Percentiles rank a stretch among this genome's conserved stretches.
phyloP scores from a whole-genome alignment of 1,140 invertebrate species.

The Galleria mellonella region DNA sequence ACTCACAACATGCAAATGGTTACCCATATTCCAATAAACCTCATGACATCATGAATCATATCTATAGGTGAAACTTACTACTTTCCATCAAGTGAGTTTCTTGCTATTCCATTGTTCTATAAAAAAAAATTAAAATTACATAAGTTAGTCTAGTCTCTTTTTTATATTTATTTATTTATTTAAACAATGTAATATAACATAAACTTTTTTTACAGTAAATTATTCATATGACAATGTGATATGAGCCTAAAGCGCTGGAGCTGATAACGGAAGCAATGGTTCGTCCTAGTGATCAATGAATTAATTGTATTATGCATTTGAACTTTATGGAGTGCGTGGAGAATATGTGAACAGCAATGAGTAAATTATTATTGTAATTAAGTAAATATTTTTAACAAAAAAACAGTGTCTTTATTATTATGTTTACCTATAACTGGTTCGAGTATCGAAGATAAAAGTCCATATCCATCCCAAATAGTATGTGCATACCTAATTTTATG shows the following conservation, averaged over 20 bases:
- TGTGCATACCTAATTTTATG: too few species aligned
- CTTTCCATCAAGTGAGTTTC: too few species aligned
- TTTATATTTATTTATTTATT: not conserved
- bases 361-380: slow-evolving; percentile 58
- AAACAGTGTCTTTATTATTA: slow-evolving; percentile 20
- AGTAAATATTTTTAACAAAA: slow-evolving; percentile 58
- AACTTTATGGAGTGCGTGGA: slow-evolving; percentile 30
- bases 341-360: slow-evolving; percentile 42
- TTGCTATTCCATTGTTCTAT: too few species aligned
- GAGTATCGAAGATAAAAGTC: not conserved
- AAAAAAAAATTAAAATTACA: too few species aligned
- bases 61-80: too few species aligned
- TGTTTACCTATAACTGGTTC: not conserved
- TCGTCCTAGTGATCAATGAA: slow-evolving; percentile 27
- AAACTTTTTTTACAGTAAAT: slow-evolving; percentile 21
- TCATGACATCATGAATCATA: too few species aligned
- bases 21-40: too few species aligned
- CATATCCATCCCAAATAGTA: not conserved
- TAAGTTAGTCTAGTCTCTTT: too few species aligned
- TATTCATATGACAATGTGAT: slow-evolving; percentile 30
- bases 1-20: too few species aligned
- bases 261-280: slow-evolving; percentile 1
- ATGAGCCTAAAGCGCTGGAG: slow-evolving; percentile 12
- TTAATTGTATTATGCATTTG: slow-evolving; percentile 26
- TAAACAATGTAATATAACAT: not conserved